These are phyloP conservation scores for Phrynocephalus versicolor DNA, from an alignment of 2,113 vertebrate species.

Conservation along the genomic window DNA sequence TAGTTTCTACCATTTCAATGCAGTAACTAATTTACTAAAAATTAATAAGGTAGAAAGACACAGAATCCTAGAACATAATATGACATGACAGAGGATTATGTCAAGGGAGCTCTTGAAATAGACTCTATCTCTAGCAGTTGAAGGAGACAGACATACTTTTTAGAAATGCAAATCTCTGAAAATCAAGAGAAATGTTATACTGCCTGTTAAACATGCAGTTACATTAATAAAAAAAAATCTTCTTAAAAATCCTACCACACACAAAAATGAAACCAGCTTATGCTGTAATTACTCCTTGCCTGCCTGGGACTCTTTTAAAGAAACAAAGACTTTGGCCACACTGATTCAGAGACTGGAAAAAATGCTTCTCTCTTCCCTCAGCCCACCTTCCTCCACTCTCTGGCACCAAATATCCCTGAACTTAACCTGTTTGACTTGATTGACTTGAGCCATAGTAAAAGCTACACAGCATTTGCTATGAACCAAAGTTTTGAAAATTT, in stretches of 20 bases:
- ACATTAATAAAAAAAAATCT: slow-evolving; percentile 22
- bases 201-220: neutral
- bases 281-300: slow-evolving; percentile 6
- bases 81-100: neutral
- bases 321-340: neutral
- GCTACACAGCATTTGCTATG: neutral
- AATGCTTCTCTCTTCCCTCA: neutral
- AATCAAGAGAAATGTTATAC: neutral
- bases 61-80: neutral
- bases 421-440: neutral
- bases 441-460: neutral
- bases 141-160: neutral
- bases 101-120: neutral
- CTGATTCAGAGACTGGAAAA: neutral
- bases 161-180: neutral
- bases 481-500: neutral
- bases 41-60: neutral
- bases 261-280: slow-evolving; percentile 15
- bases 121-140: neutral
- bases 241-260: slow-evolving; percentile 23
- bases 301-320: slow-evolving; percentile 1
- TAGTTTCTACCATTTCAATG: neutral
- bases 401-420: neutral
- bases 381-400: neutral
- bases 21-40: slow-evolving; percentile 3